Conservation (phyloP, 2,888 invertebrate genomes). For the Stenolophus ochropezus region DNA sequence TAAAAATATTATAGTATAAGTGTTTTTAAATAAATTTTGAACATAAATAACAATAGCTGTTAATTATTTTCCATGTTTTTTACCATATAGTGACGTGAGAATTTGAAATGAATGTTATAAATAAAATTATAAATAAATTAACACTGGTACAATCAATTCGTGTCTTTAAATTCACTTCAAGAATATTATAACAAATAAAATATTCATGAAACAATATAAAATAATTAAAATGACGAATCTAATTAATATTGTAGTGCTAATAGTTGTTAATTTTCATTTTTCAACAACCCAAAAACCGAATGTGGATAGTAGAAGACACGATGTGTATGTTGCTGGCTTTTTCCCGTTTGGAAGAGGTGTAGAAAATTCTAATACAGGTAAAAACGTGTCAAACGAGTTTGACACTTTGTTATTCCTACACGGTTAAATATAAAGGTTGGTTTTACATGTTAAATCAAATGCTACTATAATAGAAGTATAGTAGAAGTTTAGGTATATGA, state of each 20-base stretch:
- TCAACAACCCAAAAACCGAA: constrained; percentile 78
- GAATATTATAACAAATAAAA: constrained; percentile 1
- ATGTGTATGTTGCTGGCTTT: constrained; percentile 94
- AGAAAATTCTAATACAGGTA: constrained; percentile 87
- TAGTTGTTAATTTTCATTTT: constrained; percentile 57
- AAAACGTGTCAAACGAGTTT: no score
- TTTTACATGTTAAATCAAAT: no score
- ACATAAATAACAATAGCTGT: background rate
- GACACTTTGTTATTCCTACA: no score
- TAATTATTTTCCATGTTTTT: background rate
- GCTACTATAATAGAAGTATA: no score
- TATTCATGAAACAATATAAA: background rate
- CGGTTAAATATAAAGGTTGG: no score
- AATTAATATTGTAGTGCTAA: constrained; percentile 42
- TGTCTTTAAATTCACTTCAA: background rate
- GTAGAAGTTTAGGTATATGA: no score
- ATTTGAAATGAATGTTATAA: background rate
- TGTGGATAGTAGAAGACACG: constrained; percentile 83
- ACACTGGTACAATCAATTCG: background rate
- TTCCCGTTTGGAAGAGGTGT: constrained; percentile 92
- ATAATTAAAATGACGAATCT: background rate
- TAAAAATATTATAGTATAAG: no score
- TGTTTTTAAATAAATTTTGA: no score
- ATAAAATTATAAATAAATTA: background rate
- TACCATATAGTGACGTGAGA: background rate